Percentiles rank a stretch among this genome's conserved stretches.
phyloP scores from a whole-genome alignment of 2,113 vertebrate species.

The Pseudorasbora parva region DNA sequence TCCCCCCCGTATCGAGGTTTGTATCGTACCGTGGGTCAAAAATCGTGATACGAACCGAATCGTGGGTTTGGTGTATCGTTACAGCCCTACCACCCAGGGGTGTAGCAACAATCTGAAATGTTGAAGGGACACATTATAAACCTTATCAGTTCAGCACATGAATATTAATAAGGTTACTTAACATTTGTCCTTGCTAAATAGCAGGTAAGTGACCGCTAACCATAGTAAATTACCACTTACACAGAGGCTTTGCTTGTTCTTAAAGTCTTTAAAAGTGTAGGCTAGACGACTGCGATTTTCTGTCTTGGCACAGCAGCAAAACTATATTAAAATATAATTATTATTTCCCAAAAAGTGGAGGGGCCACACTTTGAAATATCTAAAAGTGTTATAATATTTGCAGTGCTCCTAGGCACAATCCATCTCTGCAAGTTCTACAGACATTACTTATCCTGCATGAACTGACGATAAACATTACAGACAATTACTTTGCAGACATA shows the following conservation, averaged over 20 bases:
- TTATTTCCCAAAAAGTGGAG: background rate
- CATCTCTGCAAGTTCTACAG: background rate
- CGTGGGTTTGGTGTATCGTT: too few relatives aligned
- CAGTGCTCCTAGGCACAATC: slow-evolving; percentile 1
- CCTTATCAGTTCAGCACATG: background rate
- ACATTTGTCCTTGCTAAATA: background rate
- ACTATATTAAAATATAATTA: background rate
- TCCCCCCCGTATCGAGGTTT: too few relatives aligned
- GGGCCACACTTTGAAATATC: background rate
- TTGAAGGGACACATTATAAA: background rate
- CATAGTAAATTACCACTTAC: background rate
- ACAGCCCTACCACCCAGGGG: background rate
- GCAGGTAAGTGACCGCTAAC: background rate
- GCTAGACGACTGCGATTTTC: background rate
- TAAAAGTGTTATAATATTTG: background rate
- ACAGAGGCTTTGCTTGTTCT: background rate
- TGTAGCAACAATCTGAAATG: background rate
- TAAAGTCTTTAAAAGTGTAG: background rate
- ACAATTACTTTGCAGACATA: background rate
- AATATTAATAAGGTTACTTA: slow-evolving; percentile 9
- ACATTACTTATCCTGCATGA: slow-evolving; percentile 1
- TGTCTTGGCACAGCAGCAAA: slow-evolving; percentile 1
- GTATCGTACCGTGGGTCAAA: too few relatives aligned
- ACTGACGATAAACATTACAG: background rate
- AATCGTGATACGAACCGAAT: too few relatives aligned